phyloP scores from a whole-genome alignment of 2,888 invertebrate genomes.

The Drosophila suboccidentalis region DNA sequence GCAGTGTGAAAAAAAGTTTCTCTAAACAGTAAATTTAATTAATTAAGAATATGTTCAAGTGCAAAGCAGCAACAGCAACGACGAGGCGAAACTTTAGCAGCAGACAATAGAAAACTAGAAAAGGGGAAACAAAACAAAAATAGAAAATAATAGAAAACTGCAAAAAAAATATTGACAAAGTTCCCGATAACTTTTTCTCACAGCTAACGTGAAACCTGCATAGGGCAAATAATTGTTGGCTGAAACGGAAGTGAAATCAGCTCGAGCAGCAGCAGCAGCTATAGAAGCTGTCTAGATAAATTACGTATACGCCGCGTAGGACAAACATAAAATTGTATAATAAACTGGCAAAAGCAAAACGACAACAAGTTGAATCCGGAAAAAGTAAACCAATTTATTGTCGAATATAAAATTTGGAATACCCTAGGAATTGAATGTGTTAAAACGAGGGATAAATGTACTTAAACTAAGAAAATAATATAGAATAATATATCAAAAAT shows the following conservation, averaged over 20 bases:
- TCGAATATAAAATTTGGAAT: not conserved
- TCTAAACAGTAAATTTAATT: slow-evolving; percentile 58
- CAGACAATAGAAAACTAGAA: slow-evolving; percentile 46
- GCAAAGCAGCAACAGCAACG: slow-evolving; percentile 29
- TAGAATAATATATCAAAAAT: not conserved
- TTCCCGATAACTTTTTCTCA: slow-evolving; percentile 41
- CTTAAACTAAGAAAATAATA: not conserved
- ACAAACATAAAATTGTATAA: slow-evolving; percentile 39
- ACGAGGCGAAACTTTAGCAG: slow-evolving; percentile 44
- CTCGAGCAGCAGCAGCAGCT: slow-evolving; percentile 25
- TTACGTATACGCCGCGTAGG: slow-evolving; percentile 62
- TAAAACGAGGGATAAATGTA: no score
- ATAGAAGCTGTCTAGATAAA: slow-evolving; percentile 38
- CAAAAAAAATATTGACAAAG: slow-evolving; percentile 33
- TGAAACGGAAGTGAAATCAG: slow-evolving; percentile 59
- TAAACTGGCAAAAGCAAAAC: slow-evolving; percentile 23
- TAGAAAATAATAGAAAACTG: slow-evolving; percentile 22
- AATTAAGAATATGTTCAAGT: slow-evolving; percentile 58
- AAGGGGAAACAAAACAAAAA: not conserved
- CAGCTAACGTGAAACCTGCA: slow-evolving; percentile 40
- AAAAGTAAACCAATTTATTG: not conserved
- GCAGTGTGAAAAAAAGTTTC: slow-evolving; percentile 33
- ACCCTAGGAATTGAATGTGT: not conserved
- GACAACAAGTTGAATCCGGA: slow-evolving; percentile 6
- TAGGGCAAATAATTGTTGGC: slow-evolving; percentile 51